Evolutionary conservation across 2,888 invertebrate species (phyloP).

Genomic region (Leuctra nigra): DNA sequence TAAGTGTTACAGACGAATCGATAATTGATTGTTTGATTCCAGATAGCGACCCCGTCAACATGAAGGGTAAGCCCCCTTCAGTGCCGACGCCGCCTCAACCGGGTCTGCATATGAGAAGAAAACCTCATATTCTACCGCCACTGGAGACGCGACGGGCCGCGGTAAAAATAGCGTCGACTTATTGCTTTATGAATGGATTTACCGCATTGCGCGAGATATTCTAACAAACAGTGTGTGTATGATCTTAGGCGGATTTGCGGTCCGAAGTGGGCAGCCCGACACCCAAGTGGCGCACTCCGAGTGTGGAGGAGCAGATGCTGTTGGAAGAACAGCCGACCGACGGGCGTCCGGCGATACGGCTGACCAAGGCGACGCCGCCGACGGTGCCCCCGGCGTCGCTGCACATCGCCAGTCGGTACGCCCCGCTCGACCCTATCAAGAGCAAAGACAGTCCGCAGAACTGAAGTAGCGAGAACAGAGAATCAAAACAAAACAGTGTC

Average conservation of each 20-base stretch:
- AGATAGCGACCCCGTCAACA: background rate
- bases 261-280: slow-evolving; percentile 29
- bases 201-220: too few species aligned
- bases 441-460: slow-evolving; percentile 18
- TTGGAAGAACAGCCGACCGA: slow-evolving; percentile 26
- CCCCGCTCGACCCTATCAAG: slow-evolving; percentile 29
- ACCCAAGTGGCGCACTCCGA: slow-evolving; percentile 29
- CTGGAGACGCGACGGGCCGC: slow-evolving; percentile 26
- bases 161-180: too few species aligned
- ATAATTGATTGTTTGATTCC: background rate
- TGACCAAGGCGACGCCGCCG: slow-evolving; percentile 21
- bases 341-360: slow-evolving; percentile 29
- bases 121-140: slow-evolving; percentile 29
- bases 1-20: background rate
- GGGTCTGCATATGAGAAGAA: slow-evolving; percentile 25
- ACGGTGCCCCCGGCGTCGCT: slow-evolving; percentile 7
- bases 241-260: slow-evolving; percentile 24
- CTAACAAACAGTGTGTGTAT: too few species aligned
- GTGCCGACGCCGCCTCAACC: slow-evolving; percentile 6
- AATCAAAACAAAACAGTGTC: background rate
- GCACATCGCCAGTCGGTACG: slow-evolving; percentile 25
- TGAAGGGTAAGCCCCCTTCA: slow-evolving; percentile 1
- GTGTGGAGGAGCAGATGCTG: slow-evolving; percentile 27
- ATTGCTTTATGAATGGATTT: too few species aligned
- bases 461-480: background rate